These are phyloP conservation scores for Tetranychus truncatus DNA, from an alignment of 2,888 invertebrate genomes.

Conservation along the genomic window DNA sequence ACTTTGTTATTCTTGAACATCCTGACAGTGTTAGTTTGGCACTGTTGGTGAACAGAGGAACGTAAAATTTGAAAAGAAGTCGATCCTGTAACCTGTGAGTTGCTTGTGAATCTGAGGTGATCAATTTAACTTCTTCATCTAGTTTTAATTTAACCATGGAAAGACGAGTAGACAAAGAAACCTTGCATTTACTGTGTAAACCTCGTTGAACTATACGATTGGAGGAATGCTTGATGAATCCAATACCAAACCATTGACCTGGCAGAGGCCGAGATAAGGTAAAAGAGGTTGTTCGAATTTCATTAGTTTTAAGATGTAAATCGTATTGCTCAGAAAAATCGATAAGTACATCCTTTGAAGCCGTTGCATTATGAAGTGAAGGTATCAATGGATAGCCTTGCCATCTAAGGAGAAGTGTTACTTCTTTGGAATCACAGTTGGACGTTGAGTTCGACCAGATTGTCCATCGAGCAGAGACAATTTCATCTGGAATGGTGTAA, in stretches of 20 bases:
- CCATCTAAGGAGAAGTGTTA: slow-evolving; percentile 47
- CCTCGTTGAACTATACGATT: slow-evolving; percentile 23
- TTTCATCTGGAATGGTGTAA: slow-evolving; percentile 40
- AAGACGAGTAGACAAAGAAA: slow-evolving; percentile 3
- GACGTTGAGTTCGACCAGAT: slow-evolving; percentile 17
- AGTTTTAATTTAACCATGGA: neutral
- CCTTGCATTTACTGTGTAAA: slow-evolving; percentile 4
- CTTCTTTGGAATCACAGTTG: slow-evolving; percentile 11
- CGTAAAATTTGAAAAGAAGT: neutral
- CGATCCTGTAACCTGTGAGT: neutral
- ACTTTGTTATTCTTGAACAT: neutral
- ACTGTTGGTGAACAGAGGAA: slow-evolving; percentile 2
- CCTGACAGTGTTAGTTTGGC: slow-evolving; percentile 3
- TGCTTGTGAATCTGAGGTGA: neutral
- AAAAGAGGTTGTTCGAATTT: slow-evolving; percentile 22
- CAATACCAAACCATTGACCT: slow-evolving; percentile 34
- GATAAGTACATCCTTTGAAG: slow-evolving; percentile 28
- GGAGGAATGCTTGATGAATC: slow-evolving; percentile 38
- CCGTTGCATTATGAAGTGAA: neutral
- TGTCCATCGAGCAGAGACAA: slow-evolving; percentile 35
- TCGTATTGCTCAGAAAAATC: slow-evolving; percentile 29
- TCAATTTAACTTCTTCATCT: neutral
- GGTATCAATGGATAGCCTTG: slow-evolving; percentile 66
- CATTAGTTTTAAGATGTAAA: slow-evolving; percentile 30
- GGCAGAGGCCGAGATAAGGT: slow-evolving; percentile 31